Conservation (phyloP, 2,888 invertebrate species). For the Zygaena filipendulae region DNA sequence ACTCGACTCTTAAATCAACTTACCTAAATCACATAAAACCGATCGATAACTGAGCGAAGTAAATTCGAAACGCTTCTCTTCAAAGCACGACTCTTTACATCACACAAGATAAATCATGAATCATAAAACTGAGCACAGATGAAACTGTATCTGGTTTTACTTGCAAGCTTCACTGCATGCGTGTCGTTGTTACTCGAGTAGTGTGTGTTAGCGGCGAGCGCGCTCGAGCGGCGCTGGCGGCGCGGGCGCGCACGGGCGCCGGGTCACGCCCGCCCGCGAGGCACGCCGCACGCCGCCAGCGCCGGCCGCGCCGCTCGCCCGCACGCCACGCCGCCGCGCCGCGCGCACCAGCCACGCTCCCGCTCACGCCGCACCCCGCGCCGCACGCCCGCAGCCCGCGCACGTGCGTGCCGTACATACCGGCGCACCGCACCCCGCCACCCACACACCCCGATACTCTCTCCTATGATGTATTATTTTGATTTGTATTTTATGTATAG, state of each 20-base stretch:
- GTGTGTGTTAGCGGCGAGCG: constrained; percentile 41
- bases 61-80: constrained; percentile 70
- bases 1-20: constrained; percentile 58
- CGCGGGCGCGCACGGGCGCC: constrained; percentile 17
- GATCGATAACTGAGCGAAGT: constrained; percentile 53
- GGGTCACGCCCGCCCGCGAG: constrained; percentile 19
- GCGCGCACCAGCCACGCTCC: constrained; percentile 20
- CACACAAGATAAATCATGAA: constrained; percentile 64
- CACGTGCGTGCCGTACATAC: constrained; percentile 11
- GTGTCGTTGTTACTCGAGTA: constrained; percentile 61
- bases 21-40: constrained; percentile 58
- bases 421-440: constrained; percentile 30
- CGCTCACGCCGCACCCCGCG: constrained; percentile 27
- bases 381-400: constrained; percentile 23
- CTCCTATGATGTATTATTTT: constrained; percentile 67
- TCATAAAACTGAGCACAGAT: constrained; percentile 68
- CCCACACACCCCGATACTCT: constrained; percentile 62
- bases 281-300: constrained; percentile 26
- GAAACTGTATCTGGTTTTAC: constrained; percentile 66
- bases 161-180: constrained; percentile 68
- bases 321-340: constrained; percentile 12
- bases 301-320: constrained; percentile 12
- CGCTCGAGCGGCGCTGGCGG: too few species aligned
- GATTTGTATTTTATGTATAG: constrained; percentile 76
- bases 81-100: constrained; percentile 69